Evolutionary conservation across 2,888 invertebrate genomes (phyloP).

Genomic region (Glyphotaelius pellucidus): DNA sequence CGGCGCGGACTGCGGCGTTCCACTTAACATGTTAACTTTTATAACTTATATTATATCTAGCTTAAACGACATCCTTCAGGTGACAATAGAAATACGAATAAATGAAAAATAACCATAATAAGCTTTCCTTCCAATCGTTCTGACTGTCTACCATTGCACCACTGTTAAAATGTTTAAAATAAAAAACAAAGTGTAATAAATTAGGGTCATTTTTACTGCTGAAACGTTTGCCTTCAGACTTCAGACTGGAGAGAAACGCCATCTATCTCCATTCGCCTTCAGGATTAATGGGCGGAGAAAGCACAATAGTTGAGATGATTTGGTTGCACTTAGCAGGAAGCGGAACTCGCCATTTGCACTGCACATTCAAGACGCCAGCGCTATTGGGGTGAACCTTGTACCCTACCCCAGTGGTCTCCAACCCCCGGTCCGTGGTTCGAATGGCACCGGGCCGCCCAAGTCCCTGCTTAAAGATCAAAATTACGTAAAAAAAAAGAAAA

Average conservation of each 20-base stretch:
- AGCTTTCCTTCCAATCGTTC: neutral
- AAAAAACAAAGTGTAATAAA: neutral
- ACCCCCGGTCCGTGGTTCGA: no score
- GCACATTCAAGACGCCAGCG: neutral
- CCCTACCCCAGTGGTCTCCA: no score
- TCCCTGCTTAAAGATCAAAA: no score
- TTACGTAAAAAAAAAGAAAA: no score
- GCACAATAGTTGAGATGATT: neutral
- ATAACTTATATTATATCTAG: no score
- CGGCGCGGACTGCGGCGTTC: no score
- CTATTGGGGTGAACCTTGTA: neutral
- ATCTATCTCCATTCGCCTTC: neutral
- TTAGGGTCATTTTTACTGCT: neutral
- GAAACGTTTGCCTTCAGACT: neutral
- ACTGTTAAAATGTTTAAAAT: neutral
- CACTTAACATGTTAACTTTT: no score
- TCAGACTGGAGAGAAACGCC: neutral
- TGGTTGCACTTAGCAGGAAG: neutral
- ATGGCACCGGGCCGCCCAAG: no score
- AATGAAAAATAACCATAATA: no score
- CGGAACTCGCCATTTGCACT: constrained; percentile 2
- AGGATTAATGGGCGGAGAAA: neutral
- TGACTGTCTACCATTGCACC: no score
- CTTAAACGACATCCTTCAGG: no score
- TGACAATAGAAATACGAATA: no score